phyloP scores from a whole-genome alignment of 1,140 invertebrate species.

The Aphis gossypii region DNA sequence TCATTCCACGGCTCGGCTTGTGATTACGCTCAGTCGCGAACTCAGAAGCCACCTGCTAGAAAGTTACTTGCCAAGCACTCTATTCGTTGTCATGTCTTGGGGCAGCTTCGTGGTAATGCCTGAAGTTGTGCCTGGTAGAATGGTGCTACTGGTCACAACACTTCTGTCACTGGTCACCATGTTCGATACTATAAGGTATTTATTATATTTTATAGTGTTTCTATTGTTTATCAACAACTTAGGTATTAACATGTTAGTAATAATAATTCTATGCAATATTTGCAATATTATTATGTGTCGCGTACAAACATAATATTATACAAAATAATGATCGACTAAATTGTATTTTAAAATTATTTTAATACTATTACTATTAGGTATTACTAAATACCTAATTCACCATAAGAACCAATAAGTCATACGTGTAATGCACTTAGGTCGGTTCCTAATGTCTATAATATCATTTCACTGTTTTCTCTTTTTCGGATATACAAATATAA shows the following conservation, averaged over 20 bases:
- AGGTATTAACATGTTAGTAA: not conserved
- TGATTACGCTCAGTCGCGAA: constrained; percentile 69
- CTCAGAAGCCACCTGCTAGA: constrained; percentile 70
- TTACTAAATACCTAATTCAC: not conserved
- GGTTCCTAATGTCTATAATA: no score
- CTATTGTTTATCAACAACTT: not conserved
- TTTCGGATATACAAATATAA: not conserved
- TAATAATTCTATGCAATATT: not conserved
- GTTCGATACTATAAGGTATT: constrained; percentile 71
- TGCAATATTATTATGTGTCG: not conserved
- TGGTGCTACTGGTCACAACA: constrained; percentile 70
- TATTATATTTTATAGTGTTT: not conserved
- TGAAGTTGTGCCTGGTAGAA: constrained; percentile 70
- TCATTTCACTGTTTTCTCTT: no score
- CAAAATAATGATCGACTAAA: not conserved
- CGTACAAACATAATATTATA: not conserved
- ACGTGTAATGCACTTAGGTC: not conserved
- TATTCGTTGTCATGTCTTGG: constrained; percentile 74
- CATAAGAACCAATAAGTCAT: not conserved
- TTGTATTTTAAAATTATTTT: not conserved
- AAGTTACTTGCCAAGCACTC: constrained; percentile 71
- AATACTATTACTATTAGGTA: no score
- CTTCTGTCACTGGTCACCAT: constrained; percentile 71
- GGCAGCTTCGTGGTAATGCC: constrained; percentile 73
- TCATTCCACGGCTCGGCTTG: constrained; percentile 68